Percentiles rank a stretch among this genome's conserved stretches.
Conservation (phyloP, 1,140 invertebrate genomes). For the Brachystomella parvula region DNA sequence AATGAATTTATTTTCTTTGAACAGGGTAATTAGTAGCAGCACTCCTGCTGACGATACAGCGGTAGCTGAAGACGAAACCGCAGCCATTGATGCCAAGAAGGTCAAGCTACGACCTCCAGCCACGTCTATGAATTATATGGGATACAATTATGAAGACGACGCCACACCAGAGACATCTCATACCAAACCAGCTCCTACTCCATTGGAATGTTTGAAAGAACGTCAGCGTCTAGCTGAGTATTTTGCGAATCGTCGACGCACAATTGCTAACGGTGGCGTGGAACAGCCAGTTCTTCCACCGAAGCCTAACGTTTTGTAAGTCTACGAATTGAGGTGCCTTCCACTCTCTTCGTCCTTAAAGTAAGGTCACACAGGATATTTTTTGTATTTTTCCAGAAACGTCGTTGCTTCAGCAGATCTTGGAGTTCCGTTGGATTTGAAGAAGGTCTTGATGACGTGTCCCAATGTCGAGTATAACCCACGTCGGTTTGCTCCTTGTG, state of each 20-base stretch:
- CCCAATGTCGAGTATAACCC: conserved; percentile 55
- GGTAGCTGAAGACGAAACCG: no score
- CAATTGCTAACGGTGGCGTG: not conserved
- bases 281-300: not conserved
- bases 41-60: no score
- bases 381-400: not conserved
- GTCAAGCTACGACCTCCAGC: no score
- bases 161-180: no score
- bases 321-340: not conserved
- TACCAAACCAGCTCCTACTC: no score
- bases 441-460: conserved; percentile 50
- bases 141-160: no score
- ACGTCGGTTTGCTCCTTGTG: conserved; percentile 54
- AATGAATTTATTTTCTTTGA: no score
- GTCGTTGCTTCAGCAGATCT: conserved; percentile 44
- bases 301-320: not conserved
- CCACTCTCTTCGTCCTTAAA: no score
- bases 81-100: no score
- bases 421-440: conserved; percentile 41
- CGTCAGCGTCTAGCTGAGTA: not conserved
- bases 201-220: not conserved
- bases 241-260: not conserved
- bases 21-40: no score
- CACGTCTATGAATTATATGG: no score
- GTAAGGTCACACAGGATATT: no score